Percentiles rank a stretch among this genome's conserved stretches.
phyloP scores from a whole-genome alignment of 2,888 invertebrate genomes.

The Lordiphosa fenestrarum region DNA sequence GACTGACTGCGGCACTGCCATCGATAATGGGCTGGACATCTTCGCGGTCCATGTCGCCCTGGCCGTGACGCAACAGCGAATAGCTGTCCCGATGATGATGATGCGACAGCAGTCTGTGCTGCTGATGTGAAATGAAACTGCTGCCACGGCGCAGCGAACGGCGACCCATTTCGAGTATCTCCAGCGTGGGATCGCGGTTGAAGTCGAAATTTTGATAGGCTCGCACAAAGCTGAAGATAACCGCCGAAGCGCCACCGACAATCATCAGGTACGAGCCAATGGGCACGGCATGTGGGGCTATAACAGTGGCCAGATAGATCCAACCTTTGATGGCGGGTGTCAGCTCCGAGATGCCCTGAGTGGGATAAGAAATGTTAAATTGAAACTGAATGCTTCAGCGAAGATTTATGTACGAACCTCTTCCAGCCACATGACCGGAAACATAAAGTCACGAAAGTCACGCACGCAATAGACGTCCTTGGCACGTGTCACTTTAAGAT shows the following conservation, averaged over 20 bases:
- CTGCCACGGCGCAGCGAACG: conserved; percentile 85
- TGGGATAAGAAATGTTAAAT: too few species aligned
- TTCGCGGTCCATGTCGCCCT: conserved; percentile 56
- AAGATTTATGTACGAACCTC: conserved; percentile 87
- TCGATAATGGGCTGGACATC: conserved; percentile 70
- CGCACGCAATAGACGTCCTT: conserved; percentile 86
- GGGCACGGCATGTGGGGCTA: conserved; percentile 87
- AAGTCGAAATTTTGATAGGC: conserved; percentile 89
- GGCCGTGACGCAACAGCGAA: conserved; percentile 69
- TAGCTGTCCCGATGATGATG: conserved; percentile 76
- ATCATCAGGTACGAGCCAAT: conserved; percentile 87
- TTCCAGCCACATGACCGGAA: conserved; percentile 94
- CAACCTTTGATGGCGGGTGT: conserved; percentile 89
- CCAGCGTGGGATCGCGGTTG: conserved; percentile 84
- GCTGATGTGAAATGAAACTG: conserved; percentile 79
- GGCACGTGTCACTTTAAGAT: conserved; percentile 89
- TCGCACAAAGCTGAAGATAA: conserved; percentile 86
- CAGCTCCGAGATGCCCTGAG: conserved; percentile 88
- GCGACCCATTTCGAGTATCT: conserved; percentile 89
- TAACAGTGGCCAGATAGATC: conserved; percentile 90
- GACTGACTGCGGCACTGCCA: conserved; percentile 23
- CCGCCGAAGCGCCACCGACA: conserved; percentile 84
- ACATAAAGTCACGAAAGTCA: conserved; percentile 89
- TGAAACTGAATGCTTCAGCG: background rate
- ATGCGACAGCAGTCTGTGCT: conserved; percentile 71